A percentile compares a stretch with the other conserved stretches of the same genome.
phyloP scores from a whole-genome alignment of 2,797 vertebrate species.

The Lithobates pipiens region DNA sequence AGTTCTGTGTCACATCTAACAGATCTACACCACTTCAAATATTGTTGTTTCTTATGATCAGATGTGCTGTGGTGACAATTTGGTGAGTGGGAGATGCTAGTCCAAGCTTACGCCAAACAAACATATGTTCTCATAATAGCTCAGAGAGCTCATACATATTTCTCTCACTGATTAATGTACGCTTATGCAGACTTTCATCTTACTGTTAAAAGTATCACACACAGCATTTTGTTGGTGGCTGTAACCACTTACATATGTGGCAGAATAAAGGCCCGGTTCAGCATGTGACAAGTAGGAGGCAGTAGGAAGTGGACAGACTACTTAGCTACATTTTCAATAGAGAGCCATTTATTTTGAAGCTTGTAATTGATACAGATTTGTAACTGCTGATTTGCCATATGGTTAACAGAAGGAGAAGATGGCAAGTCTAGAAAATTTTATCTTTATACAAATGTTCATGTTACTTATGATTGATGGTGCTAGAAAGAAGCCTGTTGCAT shows the following conservation, averaged over 20 bases:
- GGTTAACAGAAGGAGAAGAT: constrained; percentile 34
- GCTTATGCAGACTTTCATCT: constrained; percentile 16
- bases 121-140: constrained; percentile 36
- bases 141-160: constrained; percentile 19
- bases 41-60: constrained; percentile 28
- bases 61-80: constrained; percentile 23
- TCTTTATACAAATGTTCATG: constrained; percentile 1
- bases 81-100: constrained; percentile 20
- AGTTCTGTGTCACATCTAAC: neutral
- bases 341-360: constrained; percentile 16
- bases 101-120: constrained; percentile 26
- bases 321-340: constrained; percentile 14
- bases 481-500: neutral
- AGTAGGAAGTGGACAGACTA: constrained; percentile 23
- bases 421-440: neutral
- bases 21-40: constrained; percentile 24
- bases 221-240: constrained; percentile 13
- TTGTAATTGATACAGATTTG: constrained; percentile 43
- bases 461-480: constrained; percentile 6
- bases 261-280: neutral
- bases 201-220: constrained; percentile 24
- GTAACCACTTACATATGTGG: constrained; percentile 11
- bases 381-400: constrained; percentile 49
- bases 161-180: constrained; percentile 19
- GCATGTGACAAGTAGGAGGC: constrained; percentile 12